Base-by-base conservation (phyloP, 2,113 vertebrate genomes). In the Bambusicola thoracicus region DNA sequence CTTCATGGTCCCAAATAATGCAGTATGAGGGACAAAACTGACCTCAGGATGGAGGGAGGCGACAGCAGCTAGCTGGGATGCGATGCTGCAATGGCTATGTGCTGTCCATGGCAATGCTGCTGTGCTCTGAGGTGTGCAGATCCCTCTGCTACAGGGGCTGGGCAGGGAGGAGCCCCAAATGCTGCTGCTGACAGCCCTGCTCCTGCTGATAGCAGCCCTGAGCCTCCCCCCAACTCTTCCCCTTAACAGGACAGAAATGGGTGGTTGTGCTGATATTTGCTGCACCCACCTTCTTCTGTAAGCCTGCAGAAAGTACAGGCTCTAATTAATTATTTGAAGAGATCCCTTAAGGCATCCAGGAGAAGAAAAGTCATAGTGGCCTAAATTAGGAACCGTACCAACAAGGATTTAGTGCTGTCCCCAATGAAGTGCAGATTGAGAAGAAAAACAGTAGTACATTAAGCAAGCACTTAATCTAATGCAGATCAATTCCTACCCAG, bases 401-500 rank as follows among this genome's bases (percentile, higher is more conserved):
- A 11, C 22, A 27, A 81, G 48, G 78, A 61, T 85, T 73, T 65
- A 72, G 34, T 1, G 2, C 8, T 58, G 20, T 11, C 78, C 63
- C 62, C 70, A 63, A 69, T 61, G 48, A 81, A 91, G 70, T 30
- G 21, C 40, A 44, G 3, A 13, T 63, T 81, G 24, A 70, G 62
- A 74, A 58, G 30, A 82, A 43, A 81, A n/a, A 27, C n/a, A 27
- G 8, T 4, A 87, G 22, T 32, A 86, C 11, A 24, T 30, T 22
- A 73, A 62, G 55, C 19, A 73, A 89, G 34, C 58, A 81, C 17
- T 81, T 44, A 63, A 70, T 51, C 10, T 32, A 67, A 20, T 10
- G 24, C 24, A 82, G 84, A 85, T 6, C 16, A 58, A 43, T 46
- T 73, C 97, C 69, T 98, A 99, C 99, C 99, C 93, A 99, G 97